These are phyloP conservation scores for Catharus ustulatus DNA, from an alignment of 2,797 vertebrate species.

Conservation along the genomic window DNA sequence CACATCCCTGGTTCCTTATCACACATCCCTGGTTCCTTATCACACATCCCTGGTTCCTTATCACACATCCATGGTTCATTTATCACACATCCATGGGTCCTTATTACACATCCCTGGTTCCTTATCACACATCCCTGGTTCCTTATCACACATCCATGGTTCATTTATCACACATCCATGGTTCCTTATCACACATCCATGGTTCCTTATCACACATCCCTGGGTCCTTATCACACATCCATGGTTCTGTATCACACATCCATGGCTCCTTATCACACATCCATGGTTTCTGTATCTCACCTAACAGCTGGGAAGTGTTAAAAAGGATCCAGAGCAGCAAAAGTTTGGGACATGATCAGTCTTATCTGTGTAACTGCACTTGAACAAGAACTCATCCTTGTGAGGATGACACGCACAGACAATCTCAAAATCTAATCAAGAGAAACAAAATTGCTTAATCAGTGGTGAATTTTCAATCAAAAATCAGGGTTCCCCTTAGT, in stretches of 20 bases:
- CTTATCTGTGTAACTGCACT: not conserved
- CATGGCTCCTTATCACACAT: no score
- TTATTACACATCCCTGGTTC: no score
- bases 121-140: no score
- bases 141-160: no score
- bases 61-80: no score
- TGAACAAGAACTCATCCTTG: not conserved
- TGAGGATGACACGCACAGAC: not conserved
- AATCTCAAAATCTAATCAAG: not conserved
- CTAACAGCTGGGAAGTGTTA: not conserved
- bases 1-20: no score
- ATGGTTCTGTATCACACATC: no score
- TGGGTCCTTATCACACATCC: not conserved
- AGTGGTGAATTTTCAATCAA: not conserved
- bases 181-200: no score
- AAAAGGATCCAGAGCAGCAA: not conserved
- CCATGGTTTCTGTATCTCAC: not conserved
- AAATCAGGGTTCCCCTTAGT: not conserved
- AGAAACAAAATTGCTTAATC: not conserved
- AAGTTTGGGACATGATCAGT: not conserved
- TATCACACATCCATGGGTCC: not conserved
- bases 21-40: no score
- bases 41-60: no score
- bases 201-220: no score
- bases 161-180: no score